These are phyloP conservation scores for Blennius ocellaris DNA, from an alignment of 2,113 vertebrate species.

Conservation along the genomic window DNA sequence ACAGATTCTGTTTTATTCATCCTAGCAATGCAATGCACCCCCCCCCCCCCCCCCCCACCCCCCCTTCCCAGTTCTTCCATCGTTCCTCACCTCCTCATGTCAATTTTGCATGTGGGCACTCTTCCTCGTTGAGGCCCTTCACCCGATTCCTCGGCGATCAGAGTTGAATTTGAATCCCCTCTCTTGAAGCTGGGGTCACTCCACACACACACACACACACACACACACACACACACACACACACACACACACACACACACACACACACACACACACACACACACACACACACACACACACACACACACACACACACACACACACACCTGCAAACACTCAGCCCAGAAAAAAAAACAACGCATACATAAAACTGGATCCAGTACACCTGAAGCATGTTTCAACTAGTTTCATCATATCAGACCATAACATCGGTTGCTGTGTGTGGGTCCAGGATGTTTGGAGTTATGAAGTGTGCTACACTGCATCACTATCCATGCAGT, in stretches of 20 bases:
- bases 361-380: conserved; percentile 50
- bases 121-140: conserved; percentile 59
- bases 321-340: conserved; percentile 50
- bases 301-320: not conserved
- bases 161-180: conserved; percentile 63
- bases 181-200: conserved; percentile 28
- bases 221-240: too few relatives aligned
- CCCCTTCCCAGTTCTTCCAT: conserved; percentile 35
- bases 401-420: conserved; percentile 71
- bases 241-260: conserved; percentile 39
- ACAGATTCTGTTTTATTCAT: conserved; percentile 83
- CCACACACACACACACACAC: conserved; percentile 4
- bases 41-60: conserved; percentile 19
- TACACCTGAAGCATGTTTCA: conserved; percentile 72
- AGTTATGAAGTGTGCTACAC: conserved; percentile 24
- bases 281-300: conserved; percentile 3
- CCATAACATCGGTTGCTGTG: conserved; percentile 46
- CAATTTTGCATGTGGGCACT: conserved; percentile 79
- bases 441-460: conserved; percentile 57
- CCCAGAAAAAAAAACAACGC: not conserved
- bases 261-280: too few relatives aligned
- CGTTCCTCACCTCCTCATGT: conserved; percentile 71
- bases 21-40: conserved; percentile 33
- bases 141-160: conserved; percentile 61
- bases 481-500: conserved; percentile 7